A percentile compares a stretch with the other conserved stretches of the same genome.
phyloP scores from a whole-genome alignment of 2,113 vertebrate genomes.

The Cichladusa arquata region DNA sequence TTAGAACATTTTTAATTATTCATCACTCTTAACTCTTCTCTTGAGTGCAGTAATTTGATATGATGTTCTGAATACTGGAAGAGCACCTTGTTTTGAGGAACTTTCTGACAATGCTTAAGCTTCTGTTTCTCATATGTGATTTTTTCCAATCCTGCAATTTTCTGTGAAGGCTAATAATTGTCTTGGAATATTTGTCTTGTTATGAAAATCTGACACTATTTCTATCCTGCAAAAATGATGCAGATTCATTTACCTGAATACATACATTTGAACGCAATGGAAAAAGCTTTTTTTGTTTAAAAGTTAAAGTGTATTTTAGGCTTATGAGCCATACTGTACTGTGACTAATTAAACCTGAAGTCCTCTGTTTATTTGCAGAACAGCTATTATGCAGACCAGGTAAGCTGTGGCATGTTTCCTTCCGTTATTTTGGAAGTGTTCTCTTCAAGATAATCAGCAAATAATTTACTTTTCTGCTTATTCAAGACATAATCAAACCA shows the following conservation, averaged over 20 bases:
- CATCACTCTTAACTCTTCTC: conserved; percentile 19
- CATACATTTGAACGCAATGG: background rate
- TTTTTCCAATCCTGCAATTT: background rate
- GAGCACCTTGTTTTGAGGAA: background rate
- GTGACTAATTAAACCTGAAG: background rate
- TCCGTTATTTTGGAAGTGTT: background rate
- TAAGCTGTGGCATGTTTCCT: background rate
- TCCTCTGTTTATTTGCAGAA: background rate
- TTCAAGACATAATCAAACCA: background rate
- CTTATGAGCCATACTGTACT: background rate
- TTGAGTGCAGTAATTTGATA: background rate
- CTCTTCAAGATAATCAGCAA: background rate
- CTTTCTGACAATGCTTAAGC: background rate
- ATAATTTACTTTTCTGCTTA: background rate
- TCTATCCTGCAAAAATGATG: background rate
- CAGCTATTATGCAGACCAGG: background rate
- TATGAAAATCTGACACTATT: background rate
- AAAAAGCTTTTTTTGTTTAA: background rate
- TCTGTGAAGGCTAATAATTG: background rate
- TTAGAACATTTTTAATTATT: conserved; percentile 55
- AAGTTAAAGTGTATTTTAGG: background rate
- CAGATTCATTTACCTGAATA: background rate
- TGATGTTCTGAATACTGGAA: background rate
- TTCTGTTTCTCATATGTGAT: background rate
- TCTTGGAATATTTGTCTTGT: background rate